Evolutionary conservation across 2,797 vertebrate genomes (phyloP), one percentile per base, ranked within the genome.

Genomic region (Anisognathus igniventris): DNA sequence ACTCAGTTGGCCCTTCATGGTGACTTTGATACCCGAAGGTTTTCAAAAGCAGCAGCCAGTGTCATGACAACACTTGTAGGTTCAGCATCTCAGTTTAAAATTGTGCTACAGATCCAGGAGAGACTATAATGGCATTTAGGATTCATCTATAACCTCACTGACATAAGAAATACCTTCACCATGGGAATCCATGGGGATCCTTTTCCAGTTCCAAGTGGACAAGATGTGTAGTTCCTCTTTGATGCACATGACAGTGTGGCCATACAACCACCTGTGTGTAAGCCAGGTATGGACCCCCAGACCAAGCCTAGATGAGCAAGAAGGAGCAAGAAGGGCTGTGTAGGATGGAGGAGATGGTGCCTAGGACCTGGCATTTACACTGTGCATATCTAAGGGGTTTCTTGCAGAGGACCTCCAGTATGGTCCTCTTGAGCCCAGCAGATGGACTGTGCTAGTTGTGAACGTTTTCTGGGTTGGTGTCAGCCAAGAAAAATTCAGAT

Each of bases 141-240:
- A 85, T 82, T 91, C 6, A 45, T 33, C 6, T 58, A 28, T 2
- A 44, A 3, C 5, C 4, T 78, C 21, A 27, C 0, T 76, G 11
- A n/a, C 25, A 25, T 47, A 64, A 73, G 28, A 87, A 68, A 62
- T 65, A 4, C 5, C 25, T 62, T 82, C 44, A 40, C 10, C 2
- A 0, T 22, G 22, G 25, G 7, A 64, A 80, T 62, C 31, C 3
- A 1, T 35, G 7, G 5, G 3, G 15, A 61, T 42, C 15, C 6
- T 72, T 81, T 40, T 84, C 20, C 54, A 64, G 14, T n/a, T 93
- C 56, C 40, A 67, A 23, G 15, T 30, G 22, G 10, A 67, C 6
- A 39, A 89, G 37, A 66, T 6, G 7, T 83, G 5, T 45, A 45
- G 21, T 5, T 89, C 14, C 13, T 60, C 19, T 54, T 56, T 50